phyloP scores from a whole-genome alignment of 1,140 invertebrate genomes.

The Gonioctena quinquepunctata region DNA sequence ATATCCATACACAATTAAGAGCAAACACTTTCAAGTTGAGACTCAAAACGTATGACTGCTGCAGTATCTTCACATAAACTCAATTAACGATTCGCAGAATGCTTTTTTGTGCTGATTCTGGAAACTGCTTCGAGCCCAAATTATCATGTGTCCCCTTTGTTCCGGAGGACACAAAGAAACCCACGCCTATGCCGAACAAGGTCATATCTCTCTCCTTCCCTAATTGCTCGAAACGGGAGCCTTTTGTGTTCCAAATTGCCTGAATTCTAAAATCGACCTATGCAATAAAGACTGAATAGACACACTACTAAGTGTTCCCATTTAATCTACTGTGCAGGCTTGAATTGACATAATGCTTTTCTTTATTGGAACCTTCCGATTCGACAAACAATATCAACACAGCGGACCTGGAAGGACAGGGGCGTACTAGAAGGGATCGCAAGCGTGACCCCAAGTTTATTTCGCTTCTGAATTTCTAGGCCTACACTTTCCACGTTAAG shows the following conservation, averaged over 20 bases:
- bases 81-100: too few species aligned
- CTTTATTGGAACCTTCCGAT: slow-evolving; percentile 17
- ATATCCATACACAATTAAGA: too few species aligned
- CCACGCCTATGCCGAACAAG: not conserved
- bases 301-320: slow-evolving; percentile 12
- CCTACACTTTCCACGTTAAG: too few species aligned
- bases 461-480: too few species aligned
- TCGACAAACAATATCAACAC: slow-evolving; percentile 14
- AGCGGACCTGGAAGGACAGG: not conserved
- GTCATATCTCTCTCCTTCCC: not conserved
- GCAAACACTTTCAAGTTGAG: too few species aligned
- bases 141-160: too few species aligned
- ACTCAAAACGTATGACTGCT: too few species aligned
- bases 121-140: too few species aligned
- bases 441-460: too few species aligned
- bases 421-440: not conserved
- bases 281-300: slow-evolving; percentile 14
- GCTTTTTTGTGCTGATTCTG: too few species aligned
- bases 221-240: slow-evolving; percentile 8
- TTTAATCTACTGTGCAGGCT: slow-evolving; percentile 10
- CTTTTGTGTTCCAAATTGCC: slow-evolving; percentile 14
- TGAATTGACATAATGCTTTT: slow-evolving; percentile 11
- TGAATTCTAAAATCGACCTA: slow-evolving; percentile 11
- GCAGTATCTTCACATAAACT: too few species aligned
- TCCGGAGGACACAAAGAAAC: not conserved